A percentile compares a stretch with the other conserved stretches of the same genome.
These are phyloP conservation scores for Dicerorhinus sumatrensis DNA, from an alignment of 2,113 vertebrate genomes.

Conservation along the genomic window DNA sequence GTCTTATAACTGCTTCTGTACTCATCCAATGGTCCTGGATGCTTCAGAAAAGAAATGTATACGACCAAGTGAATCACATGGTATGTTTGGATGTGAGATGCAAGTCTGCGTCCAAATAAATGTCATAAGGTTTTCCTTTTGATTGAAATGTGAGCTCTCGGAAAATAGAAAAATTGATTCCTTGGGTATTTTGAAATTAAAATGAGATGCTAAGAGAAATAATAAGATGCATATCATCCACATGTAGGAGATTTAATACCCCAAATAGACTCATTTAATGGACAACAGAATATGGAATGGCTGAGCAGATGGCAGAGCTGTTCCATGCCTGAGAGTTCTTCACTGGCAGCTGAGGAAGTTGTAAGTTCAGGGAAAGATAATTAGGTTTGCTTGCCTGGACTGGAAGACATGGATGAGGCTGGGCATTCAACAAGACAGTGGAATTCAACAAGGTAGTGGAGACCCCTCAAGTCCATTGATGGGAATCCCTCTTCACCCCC, in stretches of 20 bases:
- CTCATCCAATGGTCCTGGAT: conserved; percentile 92
- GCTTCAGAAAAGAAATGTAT: conserved; percentile 89
- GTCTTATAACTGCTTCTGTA: conserved; percentile 96
- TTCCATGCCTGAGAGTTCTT: not conserved
- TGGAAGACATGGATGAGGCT: not conserved
- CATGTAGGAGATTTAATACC: not conserved
- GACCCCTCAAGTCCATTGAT: accelerated
- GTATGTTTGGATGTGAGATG: conserved; percentile 83
- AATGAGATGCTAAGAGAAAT: conserved; percentile 2
- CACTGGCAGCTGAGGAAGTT: not conserved
- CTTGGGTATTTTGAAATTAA: not conserved
- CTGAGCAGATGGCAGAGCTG: not conserved
- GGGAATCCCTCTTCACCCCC: not conserved
- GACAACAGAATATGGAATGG: no score
- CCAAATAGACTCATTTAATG: not conserved
- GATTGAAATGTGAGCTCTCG: not conserved
- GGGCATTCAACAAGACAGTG: not conserved
- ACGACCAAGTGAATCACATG: conserved; percentile 87
- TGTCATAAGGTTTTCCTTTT: not conserved
- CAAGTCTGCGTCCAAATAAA: not conserved
- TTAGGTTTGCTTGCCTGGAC: not conserved
- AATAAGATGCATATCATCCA: not conserved
- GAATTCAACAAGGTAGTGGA: no score
- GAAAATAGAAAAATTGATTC: not conserved
- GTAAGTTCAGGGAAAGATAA: not conserved